Evolutionary conservation across 2,797 vertebrate species (phyloP).

Genomic region (Crenichthys baileyi): DNA sequence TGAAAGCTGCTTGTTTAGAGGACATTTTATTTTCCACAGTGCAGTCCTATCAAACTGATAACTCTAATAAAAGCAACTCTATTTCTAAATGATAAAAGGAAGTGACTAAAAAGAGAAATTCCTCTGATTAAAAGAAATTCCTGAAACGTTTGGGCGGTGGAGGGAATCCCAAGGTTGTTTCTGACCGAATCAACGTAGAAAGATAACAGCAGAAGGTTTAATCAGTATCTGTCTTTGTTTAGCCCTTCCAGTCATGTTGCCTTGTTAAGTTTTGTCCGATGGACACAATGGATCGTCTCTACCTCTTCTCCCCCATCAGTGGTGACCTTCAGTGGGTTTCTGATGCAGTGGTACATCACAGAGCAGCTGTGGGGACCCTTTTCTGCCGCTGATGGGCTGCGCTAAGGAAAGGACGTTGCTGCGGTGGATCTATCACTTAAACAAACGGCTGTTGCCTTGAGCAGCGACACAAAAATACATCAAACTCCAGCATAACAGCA

Average conservation of each 20-base stretch:
- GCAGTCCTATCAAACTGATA: conserved; percentile 23
- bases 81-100: conserved; percentile 5
- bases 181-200: conserved; percentile 32
- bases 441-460: conserved; percentile 88
- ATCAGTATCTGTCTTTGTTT: conserved; percentile 6
- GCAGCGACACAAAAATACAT: conserved; percentile 87
- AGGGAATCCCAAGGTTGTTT: conserved; percentile 46
- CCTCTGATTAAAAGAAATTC: conserved; percentile 32
- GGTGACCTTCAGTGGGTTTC: conserved; percentile 87
- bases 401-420: conserved; percentile 87
- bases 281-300: conserved; percentile 59
- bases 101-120: conserved; percentile 24
- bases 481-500: conserved; percentile 79
- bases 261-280: conserved; percentile 46
- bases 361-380: conserved; percentile 12
- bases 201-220: neutral
- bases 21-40: neutral
- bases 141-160: neutral
- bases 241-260: conserved; percentile 17
- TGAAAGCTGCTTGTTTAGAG: conserved; percentile 24
- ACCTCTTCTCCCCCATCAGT: conserved; percentile 85
- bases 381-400: conserved; percentile 69
- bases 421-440: conserved; percentile 90
- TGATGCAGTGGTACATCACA: conserved; percentile 67
- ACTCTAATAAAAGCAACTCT: conserved; percentile 19